Conservation (phyloP, 23 tunicate genomes). For the Ascidia mentula region DNA sequence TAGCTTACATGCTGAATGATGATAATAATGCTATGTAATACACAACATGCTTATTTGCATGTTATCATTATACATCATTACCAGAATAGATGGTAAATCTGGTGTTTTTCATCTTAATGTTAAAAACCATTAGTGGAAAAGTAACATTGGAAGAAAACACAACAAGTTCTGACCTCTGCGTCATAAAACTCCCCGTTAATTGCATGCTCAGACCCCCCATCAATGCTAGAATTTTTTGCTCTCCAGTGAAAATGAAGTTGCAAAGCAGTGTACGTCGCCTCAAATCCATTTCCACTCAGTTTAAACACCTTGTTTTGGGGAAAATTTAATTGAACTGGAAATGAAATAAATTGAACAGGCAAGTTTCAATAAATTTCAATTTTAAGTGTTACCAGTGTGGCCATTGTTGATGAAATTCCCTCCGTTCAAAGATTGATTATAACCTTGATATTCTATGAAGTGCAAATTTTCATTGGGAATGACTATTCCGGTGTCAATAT, state of each 20-base stretch:
- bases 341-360: too few relatives aligned
- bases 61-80: too few relatives aligned
- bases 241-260: conserved; percentile 95
- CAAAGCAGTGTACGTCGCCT: conserved; percentile 56
- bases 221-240: conserved; percentile 13
- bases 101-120: too few relatives aligned
- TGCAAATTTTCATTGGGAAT: conserved; percentile 32
- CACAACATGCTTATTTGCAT: too few relatives aligned
- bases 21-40: too few relatives aligned
- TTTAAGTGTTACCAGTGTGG: conserved; percentile 50
- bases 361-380: not conserved
- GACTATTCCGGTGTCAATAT: conserved; percentile 49
- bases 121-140: too few relatives aligned
- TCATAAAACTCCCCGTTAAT: conserved; percentile 71
- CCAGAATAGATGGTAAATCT: too few relatives aligned
- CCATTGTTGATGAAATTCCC: conserved; percentile 64
- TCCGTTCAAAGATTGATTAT: conserved; percentile 44
- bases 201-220: conserved; percentile 86
- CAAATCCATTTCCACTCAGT: conserved; percentile 46
- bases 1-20: too few relatives aligned
- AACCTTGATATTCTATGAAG: conserved; percentile 32
- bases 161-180: conserved; percentile 51
- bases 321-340: conserved; percentile 58
- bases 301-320: conserved; percentile 41
- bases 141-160: too few relatives aligned